A percentile compares a stretch with the other conserved stretches of the same genome.
Conservation (phyloP, 2,113 vertebrate species). For the Calidris pugnax region DNA sequence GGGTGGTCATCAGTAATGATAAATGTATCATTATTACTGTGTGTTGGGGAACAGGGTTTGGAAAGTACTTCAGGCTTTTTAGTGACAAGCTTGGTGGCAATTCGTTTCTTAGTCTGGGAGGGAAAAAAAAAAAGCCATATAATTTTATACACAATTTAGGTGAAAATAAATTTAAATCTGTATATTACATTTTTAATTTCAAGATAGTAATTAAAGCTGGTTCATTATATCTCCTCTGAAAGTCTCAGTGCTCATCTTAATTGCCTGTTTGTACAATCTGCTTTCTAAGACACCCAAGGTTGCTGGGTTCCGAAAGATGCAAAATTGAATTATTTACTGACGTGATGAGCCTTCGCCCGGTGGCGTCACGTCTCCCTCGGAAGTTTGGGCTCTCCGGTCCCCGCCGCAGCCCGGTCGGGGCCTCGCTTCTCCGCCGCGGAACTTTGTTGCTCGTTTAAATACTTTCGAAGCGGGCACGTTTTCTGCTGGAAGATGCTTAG, state of each 20-base stretch:
- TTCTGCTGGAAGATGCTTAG: background rate
- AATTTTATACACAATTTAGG: conserved; percentile 73
- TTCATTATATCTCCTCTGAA: conserved; percentile 80
- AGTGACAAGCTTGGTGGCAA: conserved; percentile 75
- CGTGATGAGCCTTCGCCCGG: conserved; percentile 51
- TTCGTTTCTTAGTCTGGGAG: conserved; percentile 66
- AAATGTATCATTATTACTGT: conserved; percentile 80
- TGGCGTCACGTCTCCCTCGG: conserved; percentile 51
- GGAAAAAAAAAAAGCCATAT: conserved; percentile 46
- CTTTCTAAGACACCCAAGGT: conserved; percentile 80
- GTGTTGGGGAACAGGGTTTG: conserved; percentile 75
- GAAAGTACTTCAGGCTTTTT: conserved; percentile 76
- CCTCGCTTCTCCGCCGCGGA: background rate
- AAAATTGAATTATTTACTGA: conserved; percentile 78
- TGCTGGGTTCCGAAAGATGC: conserved; percentile 73
- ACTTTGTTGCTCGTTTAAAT: conserved; percentile 10
- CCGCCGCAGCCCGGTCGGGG: background rate
- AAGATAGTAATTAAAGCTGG: conserved; percentile 83
- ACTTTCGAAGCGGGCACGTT: background rate
- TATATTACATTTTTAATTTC: conserved; percentile 83
- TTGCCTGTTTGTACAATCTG: conserved; percentile 79
- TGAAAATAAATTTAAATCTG: conserved; percentile 82
- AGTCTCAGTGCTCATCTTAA: conserved; percentile 76
- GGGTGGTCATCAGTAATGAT: conserved; percentile 86
- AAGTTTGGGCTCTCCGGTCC: conserved; percentile 51